phyloP scores from a whole-genome alignment of 2,113 vertebrate species.

The Stigmatopora nigra region DNA sequence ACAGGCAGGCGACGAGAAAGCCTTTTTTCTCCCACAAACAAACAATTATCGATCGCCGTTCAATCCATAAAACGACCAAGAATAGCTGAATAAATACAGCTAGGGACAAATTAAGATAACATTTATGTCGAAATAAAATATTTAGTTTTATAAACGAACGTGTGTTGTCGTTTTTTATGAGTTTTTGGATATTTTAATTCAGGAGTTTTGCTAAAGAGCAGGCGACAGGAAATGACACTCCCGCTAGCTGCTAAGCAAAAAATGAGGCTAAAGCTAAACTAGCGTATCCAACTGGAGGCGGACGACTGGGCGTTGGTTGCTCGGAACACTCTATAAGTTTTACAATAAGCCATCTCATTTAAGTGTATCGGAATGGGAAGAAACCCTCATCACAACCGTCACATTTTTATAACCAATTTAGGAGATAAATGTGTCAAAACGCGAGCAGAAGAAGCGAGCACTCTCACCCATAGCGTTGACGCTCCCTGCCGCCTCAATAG shows the following conservation, averaged over 20 bases:
- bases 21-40: background rate
- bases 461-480: slow-evolving; percentile 72
- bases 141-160: background rate
- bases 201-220: slow-evolving; percentile 28
- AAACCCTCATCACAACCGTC: background rate
- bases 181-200: background rate
- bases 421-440: background rate
- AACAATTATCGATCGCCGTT: slow-evolving; percentile 22
- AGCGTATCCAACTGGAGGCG: slow-evolving; percentile 46
- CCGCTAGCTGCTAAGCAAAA: slow-evolving; percentile 40
- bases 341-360: slow-evolving; percentile 7
- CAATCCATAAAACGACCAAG: slow-evolving; percentile 11
- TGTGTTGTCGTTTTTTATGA: background rate
- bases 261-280: slow-evolving; percentile 34
- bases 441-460: background rate
- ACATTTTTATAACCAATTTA: background rate
- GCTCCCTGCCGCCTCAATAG: slow-evolving; percentile 64
- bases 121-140: background rate
- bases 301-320: slow-evolving; percentile 68
- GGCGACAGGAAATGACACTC: slow-evolving; percentile 62
- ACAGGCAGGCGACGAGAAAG: background rate
- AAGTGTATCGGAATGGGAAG: background rate
- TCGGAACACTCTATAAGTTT: slow-evolving; percentile 53
- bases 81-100: background rate
- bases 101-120: background rate